Evolutionary conservation across 2,797 vertebrate genomes (phyloP).

Genomic region (Microctenopoma stevenorrisi): DNA sequence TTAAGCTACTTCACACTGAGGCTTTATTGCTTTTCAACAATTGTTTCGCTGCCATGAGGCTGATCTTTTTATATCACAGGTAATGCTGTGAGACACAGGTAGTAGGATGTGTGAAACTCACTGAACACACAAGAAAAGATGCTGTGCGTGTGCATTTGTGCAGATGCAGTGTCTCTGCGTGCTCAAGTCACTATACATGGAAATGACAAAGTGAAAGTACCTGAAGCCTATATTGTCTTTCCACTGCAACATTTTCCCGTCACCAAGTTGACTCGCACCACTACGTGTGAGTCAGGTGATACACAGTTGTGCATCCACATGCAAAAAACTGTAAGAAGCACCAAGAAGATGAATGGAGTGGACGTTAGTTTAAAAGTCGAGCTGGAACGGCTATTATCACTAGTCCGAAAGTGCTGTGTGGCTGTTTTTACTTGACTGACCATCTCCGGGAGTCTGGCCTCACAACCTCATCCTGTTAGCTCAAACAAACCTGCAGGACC

Average conservation of each 20-base stretch:
- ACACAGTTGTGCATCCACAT: conserved; percentile 31
- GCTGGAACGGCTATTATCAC: conserved; percentile 46
- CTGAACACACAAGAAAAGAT: conserved; percentile 24
- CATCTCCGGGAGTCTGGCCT: conserved; percentile 48
- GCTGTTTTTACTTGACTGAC: conserved; percentile 51
- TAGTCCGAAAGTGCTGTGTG: conserved; percentile 12
- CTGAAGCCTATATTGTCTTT: conserved; percentile 43
- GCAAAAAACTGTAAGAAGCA: conserved; percentile 4
- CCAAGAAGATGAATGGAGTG: conserved; percentile 48
- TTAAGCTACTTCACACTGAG: conserved; percentile 21
- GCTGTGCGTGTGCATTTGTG: conserved; percentile 1
- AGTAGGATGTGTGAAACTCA: conserved; percentile 30
- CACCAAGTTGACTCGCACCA: conserved; percentile 64
- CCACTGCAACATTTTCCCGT: conserved; percentile 56
- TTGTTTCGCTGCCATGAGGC: conserved; percentile 14
- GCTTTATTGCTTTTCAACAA: conserved; percentile 39
- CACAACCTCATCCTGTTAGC: conserved; percentile 42
- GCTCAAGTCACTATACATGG: conserved; percentile 28
- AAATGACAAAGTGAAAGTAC: conserved; percentile 51
- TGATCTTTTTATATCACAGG: conserved; percentile 12
- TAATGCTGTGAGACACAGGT: conserved; percentile 33
- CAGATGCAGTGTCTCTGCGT: conserved; percentile 16
- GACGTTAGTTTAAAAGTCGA: conserved; percentile 58
- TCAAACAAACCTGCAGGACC: conserved; percentile 31
- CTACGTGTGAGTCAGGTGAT: conserved; percentile 65